Evolutionary conservation across 2,113 vertebrate genomes (phyloP).

Genomic region (Brevimyrus niger): DNA sequence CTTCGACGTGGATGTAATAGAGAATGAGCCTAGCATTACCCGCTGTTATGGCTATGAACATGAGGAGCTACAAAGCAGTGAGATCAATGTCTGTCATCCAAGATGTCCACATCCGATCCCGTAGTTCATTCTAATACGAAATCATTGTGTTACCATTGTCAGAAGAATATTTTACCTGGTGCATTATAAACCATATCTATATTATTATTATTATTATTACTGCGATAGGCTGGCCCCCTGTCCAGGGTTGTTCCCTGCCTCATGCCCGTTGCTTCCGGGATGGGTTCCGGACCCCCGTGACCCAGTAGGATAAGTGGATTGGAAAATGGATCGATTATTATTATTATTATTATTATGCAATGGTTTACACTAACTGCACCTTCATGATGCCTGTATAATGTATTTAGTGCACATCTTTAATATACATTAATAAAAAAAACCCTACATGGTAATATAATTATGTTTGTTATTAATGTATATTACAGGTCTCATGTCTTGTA

Average conservation of each 20-base stretch:
- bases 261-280: no score
- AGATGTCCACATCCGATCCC: not conserved
- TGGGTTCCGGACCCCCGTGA: no score
- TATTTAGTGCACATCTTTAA: not conserved
- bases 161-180: not conserved
- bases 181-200: not conserved
- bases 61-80: not conserved
- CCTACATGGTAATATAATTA: not conserved
- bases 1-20: not conserved
- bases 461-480: not conserved
- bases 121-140: not conserved
- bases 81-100: not conserved
- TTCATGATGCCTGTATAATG: not conserved
- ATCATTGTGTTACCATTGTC: not conserved
- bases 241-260: no score
- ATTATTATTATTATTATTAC: not conserved
- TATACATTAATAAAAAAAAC: not conserved
- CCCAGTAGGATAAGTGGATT: no score
- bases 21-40: not conserved
- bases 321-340: no score
- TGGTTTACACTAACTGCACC: not conserved
- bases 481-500: not conserved
- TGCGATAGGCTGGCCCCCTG: no score
- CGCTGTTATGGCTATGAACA: not conserved
- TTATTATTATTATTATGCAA: no score